Conservation (phyloP, 2,113 vertebrate genomes). For the Vicugna pacos region DNA sequence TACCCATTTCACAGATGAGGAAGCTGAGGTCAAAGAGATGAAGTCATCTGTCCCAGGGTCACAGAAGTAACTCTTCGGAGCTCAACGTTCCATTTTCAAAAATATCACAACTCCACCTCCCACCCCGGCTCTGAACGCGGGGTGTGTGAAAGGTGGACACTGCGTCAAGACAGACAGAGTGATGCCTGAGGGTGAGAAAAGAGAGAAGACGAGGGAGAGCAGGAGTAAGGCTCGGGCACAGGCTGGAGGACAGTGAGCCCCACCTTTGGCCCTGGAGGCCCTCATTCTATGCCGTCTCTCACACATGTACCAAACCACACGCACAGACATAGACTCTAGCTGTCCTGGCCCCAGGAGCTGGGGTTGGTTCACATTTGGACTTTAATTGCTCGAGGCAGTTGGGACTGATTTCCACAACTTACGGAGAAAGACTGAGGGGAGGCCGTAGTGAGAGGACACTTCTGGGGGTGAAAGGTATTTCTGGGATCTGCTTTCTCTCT, state of each 20-base stretch:
- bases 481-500: neutral
- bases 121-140: neutral
- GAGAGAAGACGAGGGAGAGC: neutral
- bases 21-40: neutral
- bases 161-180: accelerated
- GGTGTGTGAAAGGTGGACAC: neutral
- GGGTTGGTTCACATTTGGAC: too few species aligned
- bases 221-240: neutral
- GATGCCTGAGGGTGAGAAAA: accelerated
- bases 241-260: neutral
- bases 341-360: neutral
- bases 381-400: neutral
- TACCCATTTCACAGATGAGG: neutral
- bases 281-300: neutral
- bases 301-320: neutral
- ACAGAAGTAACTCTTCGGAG: neutral
- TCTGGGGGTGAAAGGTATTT: slow-evolving; percentile 6
- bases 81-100: neutral
- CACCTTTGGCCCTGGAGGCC: accelerated
- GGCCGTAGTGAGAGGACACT: neutral
- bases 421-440: neutral
- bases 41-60: neutral
- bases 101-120: neutral
- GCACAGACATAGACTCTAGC: neutral
- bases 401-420: neutral